A percentile compares a stretch with the other conserved stretches of the same genome.
phyloP scores from a whole-genome alignment of 2,888 invertebrate species.

The Drosophila buzzatii region DNA sequence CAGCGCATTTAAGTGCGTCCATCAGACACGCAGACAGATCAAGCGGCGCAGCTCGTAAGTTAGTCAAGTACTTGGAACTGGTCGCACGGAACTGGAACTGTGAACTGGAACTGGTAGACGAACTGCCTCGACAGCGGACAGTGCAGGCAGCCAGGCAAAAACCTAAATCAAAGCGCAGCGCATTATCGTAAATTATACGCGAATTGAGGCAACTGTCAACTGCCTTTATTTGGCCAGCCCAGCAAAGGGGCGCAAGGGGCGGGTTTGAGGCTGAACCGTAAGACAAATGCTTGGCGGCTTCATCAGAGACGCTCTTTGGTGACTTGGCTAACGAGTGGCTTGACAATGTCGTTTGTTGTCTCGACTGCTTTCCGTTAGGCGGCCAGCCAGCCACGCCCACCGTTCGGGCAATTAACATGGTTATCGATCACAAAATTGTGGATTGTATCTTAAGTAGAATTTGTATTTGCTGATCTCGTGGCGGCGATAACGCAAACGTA shows the following conservation, averaged over 20 bases:
- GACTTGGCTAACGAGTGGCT: background rate
- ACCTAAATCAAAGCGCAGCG: slow-evolving; percentile 73
- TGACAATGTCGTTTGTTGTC: slow-evolving; percentile 46
- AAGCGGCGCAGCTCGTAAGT: slow-evolving; percentile 50
- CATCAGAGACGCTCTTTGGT: slow-evolving; percentile 37
- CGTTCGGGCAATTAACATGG: slow-evolving; percentile 58
- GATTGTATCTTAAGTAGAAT: slow-evolving; percentile 73
- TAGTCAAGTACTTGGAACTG: slow-evolving; percentile 35
- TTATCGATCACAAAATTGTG: slow-evolving; percentile 55
- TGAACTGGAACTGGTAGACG: background rate
- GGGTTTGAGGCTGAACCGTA: slow-evolving; percentile 9
- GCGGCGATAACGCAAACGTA: slow-evolving; percentile 36
- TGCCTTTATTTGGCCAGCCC: slow-evolving; percentile 62
- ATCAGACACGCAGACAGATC: slow-evolving; percentile 19
- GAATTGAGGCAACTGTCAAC: slow-evolving; percentile 53
- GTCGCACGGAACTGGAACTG: slow-evolving; percentile 3
- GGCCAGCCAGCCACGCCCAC: slow-evolving; percentile 1
- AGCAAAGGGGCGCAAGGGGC: background rate
- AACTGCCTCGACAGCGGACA: background rate
- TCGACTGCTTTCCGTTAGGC: background rate
- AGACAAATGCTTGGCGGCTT: slow-evolving; percentile 70
- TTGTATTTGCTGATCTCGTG: slow-evolving; percentile 76
- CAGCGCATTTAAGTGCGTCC: slow-evolving; percentile 49
- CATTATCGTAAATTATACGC: slow-evolving; percentile 76
- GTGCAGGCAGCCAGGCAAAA: slow-evolving; percentile 1